Base-by-base conservation (phyloP, 2,888 invertebrate genomes). In the Auanema sp. region DNA sequence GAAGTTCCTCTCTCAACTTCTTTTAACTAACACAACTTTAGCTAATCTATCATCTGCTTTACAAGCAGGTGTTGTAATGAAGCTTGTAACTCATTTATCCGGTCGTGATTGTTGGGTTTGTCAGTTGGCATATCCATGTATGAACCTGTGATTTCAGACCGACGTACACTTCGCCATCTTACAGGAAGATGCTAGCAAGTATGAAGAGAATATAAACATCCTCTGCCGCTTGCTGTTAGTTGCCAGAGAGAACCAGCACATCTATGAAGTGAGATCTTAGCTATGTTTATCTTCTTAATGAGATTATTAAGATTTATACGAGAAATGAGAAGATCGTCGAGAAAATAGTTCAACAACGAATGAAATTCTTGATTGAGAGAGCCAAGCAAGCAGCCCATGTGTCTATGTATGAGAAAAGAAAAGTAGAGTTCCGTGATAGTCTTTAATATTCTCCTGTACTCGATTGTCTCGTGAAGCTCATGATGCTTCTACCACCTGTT, bases 31-130 rank as follows among this genome's bases (percentile, higher is more conserved):
- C n/a, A 12, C 41, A 16, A 53, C 51, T 23, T 21, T 60, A n/a
- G 21, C 18, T 2, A 25, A 51, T 25, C 5, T 52, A 8, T n/a
- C 41, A 16, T 40, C 59, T 2, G 40, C 59, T 1, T 44, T 60
- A n/a, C 24, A 43, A 8, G 59, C 59, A 14, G 59, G 59, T 43
- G 52, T 60, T 21, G 52, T 51, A 1, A 51, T 60, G 18, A 43
- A 44, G 6, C 21, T 60, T n/a, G 43, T 60, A 8, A 24, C 33
- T 14, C 41, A 42, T 21, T 14, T 60, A 1, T 18, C 18, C 10
- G 21, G 52, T 5, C 23, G 41, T 23, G 14, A 42, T 12, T 23
- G n/a, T n/a, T 60, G 59, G 59, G 59, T 52, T 1, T 16, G 21
- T 21, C 24, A 23, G 23, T 5, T 14, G 23, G 12, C 33, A 33